Evolutionary conservation across 1,140 invertebrate genomes (phyloP), one percentile per base, ranked within the genome.

Genomic region (Papilio dardanus): DNA sequence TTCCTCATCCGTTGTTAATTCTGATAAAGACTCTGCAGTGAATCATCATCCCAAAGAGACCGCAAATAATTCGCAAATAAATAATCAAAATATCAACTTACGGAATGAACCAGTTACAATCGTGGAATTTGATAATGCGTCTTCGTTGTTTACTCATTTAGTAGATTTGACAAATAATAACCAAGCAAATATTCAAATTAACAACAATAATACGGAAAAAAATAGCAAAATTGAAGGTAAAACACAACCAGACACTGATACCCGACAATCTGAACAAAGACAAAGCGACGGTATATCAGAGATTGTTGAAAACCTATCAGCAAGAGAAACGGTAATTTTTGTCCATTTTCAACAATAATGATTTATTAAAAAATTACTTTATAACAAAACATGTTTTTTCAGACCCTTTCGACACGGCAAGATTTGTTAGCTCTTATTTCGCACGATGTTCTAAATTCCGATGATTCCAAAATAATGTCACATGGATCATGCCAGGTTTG

Each of bases 401-500:
- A 46, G 42, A 10, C n/a, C 2, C 14, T 16, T 6, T 46, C 42
- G n/a, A 46, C 16, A 35, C 46, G n/a, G n/a, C n/a, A 54, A 74
- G 33, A 74, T 30, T 10, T 35, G 3, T 19, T 50, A 2, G 62
- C 33, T 2, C 67, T 68, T 28, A 62, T 37, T 62, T 71, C 37
- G 19, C 31, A 30, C 1, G n/a, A 76, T 24, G 50, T 71, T 62
- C 33, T 76, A 21, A 76, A 71, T 31, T 30, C 10, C 3, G n/a
- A 46, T 2, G 42, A 14, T 19, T 19, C 42, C 10, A 14, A 62
- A 71, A n/a, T n/a, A n/a, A 65, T 40, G 21, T 1, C 28, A 37
- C 10, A 0, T 6, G 24, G 66, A 62, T 6, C 12, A 28, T 77
- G 76, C 62, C n/a, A 46, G 16, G 66, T 74, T 40, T 77, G 76